These are phyloP conservation scores for Dicentrarchus labrax DNA, from an alignment of 2,113 vertebrate species.

Conservation along the genomic window DNA sequence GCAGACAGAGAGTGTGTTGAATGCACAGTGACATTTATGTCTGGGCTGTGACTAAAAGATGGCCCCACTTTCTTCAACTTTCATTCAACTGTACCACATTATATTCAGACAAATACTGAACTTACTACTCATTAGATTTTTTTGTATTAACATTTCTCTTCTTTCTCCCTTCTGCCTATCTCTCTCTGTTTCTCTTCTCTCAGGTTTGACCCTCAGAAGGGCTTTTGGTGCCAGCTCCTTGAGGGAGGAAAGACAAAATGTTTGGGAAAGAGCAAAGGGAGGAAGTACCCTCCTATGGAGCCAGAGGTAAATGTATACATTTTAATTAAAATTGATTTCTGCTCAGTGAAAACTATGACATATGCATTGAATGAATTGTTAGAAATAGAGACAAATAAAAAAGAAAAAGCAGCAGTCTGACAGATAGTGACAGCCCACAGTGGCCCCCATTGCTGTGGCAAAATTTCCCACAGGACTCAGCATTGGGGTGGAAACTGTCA, in stretches of 20 bases:
- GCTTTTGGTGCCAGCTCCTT: conserved; percentile 97
- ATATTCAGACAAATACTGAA: not conserved
- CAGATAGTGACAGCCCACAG: conserved; percentile 49
- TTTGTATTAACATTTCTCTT: not conserved
- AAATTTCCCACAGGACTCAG: conserved; percentile 62
- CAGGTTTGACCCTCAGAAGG: conserved; percentile 98
- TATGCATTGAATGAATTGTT: conserved; percentile 30
- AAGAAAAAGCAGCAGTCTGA: conserved; percentile 26
- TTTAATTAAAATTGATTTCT: conserved; percentile 25
- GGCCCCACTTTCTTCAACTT: conserved; percentile 6
- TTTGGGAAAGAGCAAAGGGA: conserved; percentile 96
- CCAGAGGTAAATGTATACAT: conserved; percentile 85
- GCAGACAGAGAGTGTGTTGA: conserved; percentile 36
- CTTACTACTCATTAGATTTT: not conserved
- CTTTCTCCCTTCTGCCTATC: not conserved
- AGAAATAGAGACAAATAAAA: conserved; percentile 20
- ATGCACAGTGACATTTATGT: conserved; percentile 29
- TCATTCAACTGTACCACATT: not conserved
- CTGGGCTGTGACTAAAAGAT: not conserved
- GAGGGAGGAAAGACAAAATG: conserved; percentile 98
- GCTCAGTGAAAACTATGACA: not conserved
- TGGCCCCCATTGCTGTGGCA: conserved; percentile 24
- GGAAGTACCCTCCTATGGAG: conserved; percentile 95
- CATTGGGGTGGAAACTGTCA: conserved; percentile 60
- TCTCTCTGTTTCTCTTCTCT: conserved; percentile 47